phyloP scores from a whole-genome alignment of 2,113 vertebrate genomes.

The Arothron firmamentum region DNA sequence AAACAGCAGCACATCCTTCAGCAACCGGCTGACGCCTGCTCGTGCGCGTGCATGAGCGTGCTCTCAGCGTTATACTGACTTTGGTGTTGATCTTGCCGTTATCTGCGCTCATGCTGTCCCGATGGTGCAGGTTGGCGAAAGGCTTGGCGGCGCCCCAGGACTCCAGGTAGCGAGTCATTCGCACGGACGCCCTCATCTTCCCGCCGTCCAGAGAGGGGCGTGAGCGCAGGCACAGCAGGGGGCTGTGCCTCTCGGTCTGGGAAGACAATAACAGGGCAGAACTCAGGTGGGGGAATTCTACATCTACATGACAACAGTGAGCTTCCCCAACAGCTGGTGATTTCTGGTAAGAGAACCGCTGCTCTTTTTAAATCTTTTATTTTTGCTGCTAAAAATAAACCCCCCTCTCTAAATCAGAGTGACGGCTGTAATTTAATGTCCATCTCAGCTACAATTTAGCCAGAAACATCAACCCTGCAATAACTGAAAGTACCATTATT shows the following conservation, averaged over 20 bases:
- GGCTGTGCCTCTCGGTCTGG: slow-evolving; percentile 90
- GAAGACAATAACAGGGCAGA: background rate
- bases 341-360: no score
- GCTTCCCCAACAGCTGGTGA: no score
- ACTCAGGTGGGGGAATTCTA: background rate
- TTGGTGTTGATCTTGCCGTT: slow-evolving; percentile 96
- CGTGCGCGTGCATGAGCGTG: background rate
- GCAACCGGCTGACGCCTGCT: background rate
- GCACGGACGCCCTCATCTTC: slow-evolving; percentile 94
- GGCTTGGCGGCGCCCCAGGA: slow-evolving; percentile 99
- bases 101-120: slow-evolving; percentile 96
- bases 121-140: slow-evolving; percentile 93
- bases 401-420: no score
- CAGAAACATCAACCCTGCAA: no score
- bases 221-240: slow-evolving; percentile 82
- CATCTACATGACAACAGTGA: background rate
- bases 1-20: slow-evolving; percentile 4
- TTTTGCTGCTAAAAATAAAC: no score
- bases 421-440: slow-evolving; percentile 8
- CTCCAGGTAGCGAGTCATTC: slow-evolving; percentile 97
- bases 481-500: no score
- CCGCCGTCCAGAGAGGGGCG: slow-evolving; percentile 84
- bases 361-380: no score
- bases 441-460: slow-evolving; percentile 7
- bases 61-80: slow-evolving; percentile 62